Percentiles rank a stretch among this genome's conserved stretches.
phyloP scores from a whole-genome alignment of 2,888 invertebrate species.

The Meiosimyza decipiens region DNA sequence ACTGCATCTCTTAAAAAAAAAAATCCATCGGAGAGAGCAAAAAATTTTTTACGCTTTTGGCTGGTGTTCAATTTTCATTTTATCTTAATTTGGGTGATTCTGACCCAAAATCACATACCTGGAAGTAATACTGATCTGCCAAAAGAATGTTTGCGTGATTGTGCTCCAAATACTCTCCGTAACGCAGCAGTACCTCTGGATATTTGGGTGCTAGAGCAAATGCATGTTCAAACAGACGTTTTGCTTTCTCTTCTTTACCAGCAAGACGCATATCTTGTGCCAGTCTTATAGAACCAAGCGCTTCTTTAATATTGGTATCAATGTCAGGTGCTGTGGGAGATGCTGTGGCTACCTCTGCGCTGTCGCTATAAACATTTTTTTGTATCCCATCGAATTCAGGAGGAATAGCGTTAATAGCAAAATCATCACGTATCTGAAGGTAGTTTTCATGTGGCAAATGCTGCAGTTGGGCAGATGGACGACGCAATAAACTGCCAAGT shows the following conservation, averaged over 20 bases:
- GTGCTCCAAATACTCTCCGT: conserved; percentile 92
- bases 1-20: too few relatives aligned
- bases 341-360: conserved; percentile 40
- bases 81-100: too few relatives aligned
- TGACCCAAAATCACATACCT: conserved; percentile 67
- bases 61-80: too few relatives aligned
- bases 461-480: conserved; percentile 53
- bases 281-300: conserved; percentile 84
- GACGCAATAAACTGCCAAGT: conserved; percentile 36
- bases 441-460: conserved; percentile 60
- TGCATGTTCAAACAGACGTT: conserved; percentile 90
- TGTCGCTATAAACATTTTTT: conserved; percentile 55
- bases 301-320: conserved; percentile 71
- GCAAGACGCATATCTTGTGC: conserved; percentile 85
- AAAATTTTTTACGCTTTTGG: too few relatives aligned
- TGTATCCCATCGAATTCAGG: conserved; percentile 51
- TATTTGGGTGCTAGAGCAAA: conserved; percentile 90
- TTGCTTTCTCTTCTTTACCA: conserved; percentile 87
- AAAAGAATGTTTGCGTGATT: conserved; percentile 84
- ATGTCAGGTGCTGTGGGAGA: conserved; percentile 48
- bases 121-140: conserved; percentile 91
- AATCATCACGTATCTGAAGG: conserved; percentile 64
- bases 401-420: conserved; percentile 54
- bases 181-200: conserved; percentile 91
- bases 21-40: too few relatives aligned